These are phyloP conservation scores for Nylanderia fulva DNA, from an alignment of 1,140 invertebrate species.

Conservation along the genomic window DNA sequence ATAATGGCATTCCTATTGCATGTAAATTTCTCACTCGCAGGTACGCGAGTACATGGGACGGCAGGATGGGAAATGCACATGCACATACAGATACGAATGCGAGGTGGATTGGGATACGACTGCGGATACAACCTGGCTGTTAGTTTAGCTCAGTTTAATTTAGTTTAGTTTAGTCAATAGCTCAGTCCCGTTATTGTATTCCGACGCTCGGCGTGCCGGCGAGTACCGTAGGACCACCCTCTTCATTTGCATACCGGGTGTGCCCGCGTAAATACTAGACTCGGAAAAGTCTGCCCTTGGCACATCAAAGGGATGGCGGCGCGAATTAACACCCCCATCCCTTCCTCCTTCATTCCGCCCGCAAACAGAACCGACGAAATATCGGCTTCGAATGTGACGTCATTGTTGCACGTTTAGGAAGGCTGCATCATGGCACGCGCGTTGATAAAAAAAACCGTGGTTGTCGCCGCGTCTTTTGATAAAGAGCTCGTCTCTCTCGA, in stretches of 20 bases:
- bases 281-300: conserved; percentile 73
- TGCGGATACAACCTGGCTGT: conserved; percentile 67
- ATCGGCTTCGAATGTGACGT: conserved; percentile 38
- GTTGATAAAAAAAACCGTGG: conserved; percentile 33
- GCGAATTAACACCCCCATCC: conserved; percentile 62
- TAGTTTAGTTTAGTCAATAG: conserved; percentile 79
- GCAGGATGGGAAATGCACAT: too few relatives aligned
- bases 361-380: conserved; percentile 60
- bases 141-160: conserved; percentile 77
- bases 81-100: conserved; percentile 24
- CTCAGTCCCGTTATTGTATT: conserved; percentile 76
- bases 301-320: conserved; percentile 75
- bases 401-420: conserved; percentile 29
- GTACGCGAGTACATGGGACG: neutral
- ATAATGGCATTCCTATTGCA: conserved; percentile 45
- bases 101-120: neutral
- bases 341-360: conserved; percentile 18
- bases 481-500: conserved; percentile 2
- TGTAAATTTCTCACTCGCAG: conserved; percentile 40
- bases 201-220: conserved; percentile 45
- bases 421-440: neutral
- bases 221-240: conserved; percentile 61
- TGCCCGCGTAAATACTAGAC: conserved; percentile 74
- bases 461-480: neutral
- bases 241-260: conserved; percentile 75